Evolutionary conservation across 1,140 invertebrate genomes (phyloP), one percentile per base, ranked within the genome.

Genomic region (Bombus haemorrhoidalis): DNA sequence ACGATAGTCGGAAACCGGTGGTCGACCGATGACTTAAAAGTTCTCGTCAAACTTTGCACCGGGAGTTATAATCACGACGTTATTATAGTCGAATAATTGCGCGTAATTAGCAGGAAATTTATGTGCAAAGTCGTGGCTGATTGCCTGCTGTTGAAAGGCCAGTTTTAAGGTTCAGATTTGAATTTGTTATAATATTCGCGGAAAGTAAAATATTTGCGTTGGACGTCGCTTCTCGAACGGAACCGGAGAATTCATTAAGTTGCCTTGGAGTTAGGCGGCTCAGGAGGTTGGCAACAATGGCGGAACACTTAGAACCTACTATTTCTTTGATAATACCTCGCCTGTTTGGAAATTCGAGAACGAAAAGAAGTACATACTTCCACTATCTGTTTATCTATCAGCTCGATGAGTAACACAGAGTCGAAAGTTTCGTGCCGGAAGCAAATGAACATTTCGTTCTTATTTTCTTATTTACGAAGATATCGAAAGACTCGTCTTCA

Each of bases 171-270:
- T 69, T 18, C 22, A 25, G 34, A 77, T 78, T 41, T 39, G 64
- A 69, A 57, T 78, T 69, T 41, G 34, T 47, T 39, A 68, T 12
- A 53, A 78, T 43, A 68, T 69, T 53, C 53, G 47, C 15, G 66
- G 81, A n/a, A 82, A 75, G 81, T 74, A 64, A 64, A 82, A 74
- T 74, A 73, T 82, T 82, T 82, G 39, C 71, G 53, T 82, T 82
- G 71, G 57, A 53, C 80, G 43, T 28, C 10, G 25, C 3, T 82
- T n/a, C 13, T 28, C n/a, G n/a, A 37, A 12, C n/a, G 41, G 57
- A 28, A 64, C 18, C 22, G 57, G 57, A 53, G 59, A 82, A 57
- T 66, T 62, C 57, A 75, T 73, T 81, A 81, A 81, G 69, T 43
- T 41, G 37, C 47, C 62, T 32, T 28, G 34, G 10, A 47, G 34